Base-by-base conservation (phyloP, 1,140 invertebrate genomes). In the Diploscapter pachys region DNA sequence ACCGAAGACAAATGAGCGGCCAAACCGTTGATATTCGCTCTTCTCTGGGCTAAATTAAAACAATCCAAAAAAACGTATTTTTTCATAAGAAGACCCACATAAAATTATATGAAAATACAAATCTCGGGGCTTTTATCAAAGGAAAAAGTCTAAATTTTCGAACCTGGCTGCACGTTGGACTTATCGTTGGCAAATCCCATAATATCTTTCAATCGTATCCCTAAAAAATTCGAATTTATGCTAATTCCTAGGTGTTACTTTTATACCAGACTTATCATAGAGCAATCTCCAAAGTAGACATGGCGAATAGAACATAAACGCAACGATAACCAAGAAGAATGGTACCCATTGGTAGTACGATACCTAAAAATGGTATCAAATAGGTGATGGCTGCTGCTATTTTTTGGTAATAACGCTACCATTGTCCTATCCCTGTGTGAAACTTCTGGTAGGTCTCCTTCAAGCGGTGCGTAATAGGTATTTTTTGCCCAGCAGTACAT, bases 311-410 rank as follows among this genome's bases (percentile, higher is more conserved):
- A 85, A 85, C 53, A 81, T 75, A 67, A 85, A 81, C 3, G 83
- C 83, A 69, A 81, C 80, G 63, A 83, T 71, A 48, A 84, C 79
- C 4, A 85, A 76, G 78, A 88, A 87, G 64, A 89, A 87, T 6
- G 88, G 88, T 8, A 88, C 86, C 88, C 88, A 89, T 78, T 89
- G 88, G 54, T 31, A 31, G 31, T 31, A 31, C 31, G 31, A 31
- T 31, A 31, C 31, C 31, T 31, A 31, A 31, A 31, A 31, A 31
- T 31, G 31, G 31, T 31, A 31, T 31, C 88, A 89, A 79, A 31
- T 89, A 89, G 64, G 79, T 78, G 9, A 86, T 73, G 75, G 80
- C 73, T 57, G 73, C 61, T 31, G 31, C 31, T 31, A 31, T 31
- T 31, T 31, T 31, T 31, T 31, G 31, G 31, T 31, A 1, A 31